A percentile compares a stretch with the other conserved stretches of the same genome.
phyloP scores from a whole-genome alignment of 1,140 invertebrate species.

The Lordiphosa mommai region DNA sequence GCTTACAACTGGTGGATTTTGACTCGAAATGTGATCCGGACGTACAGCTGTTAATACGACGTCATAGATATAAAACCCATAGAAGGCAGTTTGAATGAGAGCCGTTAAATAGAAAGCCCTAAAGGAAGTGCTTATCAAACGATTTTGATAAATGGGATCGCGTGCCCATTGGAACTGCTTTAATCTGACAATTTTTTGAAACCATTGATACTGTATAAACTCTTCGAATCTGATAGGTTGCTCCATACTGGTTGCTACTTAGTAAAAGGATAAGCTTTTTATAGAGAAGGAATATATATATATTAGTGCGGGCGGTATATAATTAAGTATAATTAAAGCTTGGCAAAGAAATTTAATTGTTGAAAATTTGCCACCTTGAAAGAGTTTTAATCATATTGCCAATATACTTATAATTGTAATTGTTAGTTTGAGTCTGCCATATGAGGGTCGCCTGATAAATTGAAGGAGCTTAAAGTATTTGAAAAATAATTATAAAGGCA shows the following conservation, averaged over 20 bases:
- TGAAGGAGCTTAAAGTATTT: too few relatives aligned
- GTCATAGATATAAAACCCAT: slow-evolving; percentile 1
- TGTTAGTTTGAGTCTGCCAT: too few relatives aligned
- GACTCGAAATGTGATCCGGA: not conserved
- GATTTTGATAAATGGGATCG: slow-evolving; percentile 3
- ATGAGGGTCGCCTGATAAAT: too few relatives aligned
- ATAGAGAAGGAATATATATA: too few relatives aligned
- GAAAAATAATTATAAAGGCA: too few relatives aligned
- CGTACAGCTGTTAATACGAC: not conserved
- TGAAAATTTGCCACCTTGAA: too few relatives aligned
- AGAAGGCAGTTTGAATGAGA: slow-evolving; percentile 3
- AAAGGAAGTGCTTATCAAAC: slow-evolving; percentile 16
- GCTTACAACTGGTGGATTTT: slow-evolving; percentile 28
- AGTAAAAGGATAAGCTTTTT: too few relatives aligned
- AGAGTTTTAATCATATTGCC: too few relatives aligned
- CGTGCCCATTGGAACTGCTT: slow-evolving; percentile 22
- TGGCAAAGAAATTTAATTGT: too few relatives aligned
- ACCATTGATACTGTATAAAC: slow-evolving; percentile 10
- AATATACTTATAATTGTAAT: too few relatives aligned
- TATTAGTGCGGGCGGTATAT: too few relatives aligned
- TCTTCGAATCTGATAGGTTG: slow-evolving; percentile 16
- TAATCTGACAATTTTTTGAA: not conserved
- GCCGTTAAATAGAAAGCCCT: slow-evolving; percentile 1
- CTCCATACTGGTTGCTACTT: not conserved
- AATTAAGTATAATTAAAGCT: too few relatives aligned